phyloP scores from a whole-genome alignment of 2,797 vertebrate species.

The Sebastiscus albofasciatus region DNA sequence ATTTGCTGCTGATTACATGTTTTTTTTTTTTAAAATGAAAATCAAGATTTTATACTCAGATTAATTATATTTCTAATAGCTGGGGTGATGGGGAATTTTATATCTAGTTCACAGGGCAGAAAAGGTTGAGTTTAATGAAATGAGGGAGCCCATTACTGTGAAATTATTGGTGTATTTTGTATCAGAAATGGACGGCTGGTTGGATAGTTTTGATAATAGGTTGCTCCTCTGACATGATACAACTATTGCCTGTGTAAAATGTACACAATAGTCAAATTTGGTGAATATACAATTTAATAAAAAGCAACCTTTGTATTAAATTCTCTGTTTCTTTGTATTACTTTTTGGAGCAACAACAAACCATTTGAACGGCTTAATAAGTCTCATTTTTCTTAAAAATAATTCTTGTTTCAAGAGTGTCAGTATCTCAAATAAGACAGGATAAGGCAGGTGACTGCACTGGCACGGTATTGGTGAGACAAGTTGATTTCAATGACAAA shows the following conservation, averaged over 20 bases:
- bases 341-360: neutral
- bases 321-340: conserved; percentile 28
- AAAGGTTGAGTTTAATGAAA: neutral
- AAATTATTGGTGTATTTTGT: conserved; percentile 35
- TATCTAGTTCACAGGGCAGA: conserved; percentile 7
- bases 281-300: conserved; percentile 53
- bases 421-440: neutral
- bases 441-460: neutral
- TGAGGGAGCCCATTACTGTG: neutral
- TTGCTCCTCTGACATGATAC: conserved; percentile 1
- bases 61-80: neutral
- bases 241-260: conserved; percentile 35
- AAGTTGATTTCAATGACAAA: neutral
- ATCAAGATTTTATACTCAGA: conserved; percentile 27
- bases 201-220: neutral
- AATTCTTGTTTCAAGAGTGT: neutral
- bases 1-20: conserved; percentile 50
- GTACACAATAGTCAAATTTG: conserved; percentile 6
- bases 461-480: neutral
- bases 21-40: neutral
- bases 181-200: neutral
- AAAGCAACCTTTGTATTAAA: conserved; percentile 39
- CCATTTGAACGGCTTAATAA: neutral
- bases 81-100: neutral
- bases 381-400: neutral